Percentiles rank a stretch among this genome's conserved stretches.
phyloP scores from a whole-genome alignment of 2,888 invertebrate species.

The Muschampia plurimacula region DNA sequence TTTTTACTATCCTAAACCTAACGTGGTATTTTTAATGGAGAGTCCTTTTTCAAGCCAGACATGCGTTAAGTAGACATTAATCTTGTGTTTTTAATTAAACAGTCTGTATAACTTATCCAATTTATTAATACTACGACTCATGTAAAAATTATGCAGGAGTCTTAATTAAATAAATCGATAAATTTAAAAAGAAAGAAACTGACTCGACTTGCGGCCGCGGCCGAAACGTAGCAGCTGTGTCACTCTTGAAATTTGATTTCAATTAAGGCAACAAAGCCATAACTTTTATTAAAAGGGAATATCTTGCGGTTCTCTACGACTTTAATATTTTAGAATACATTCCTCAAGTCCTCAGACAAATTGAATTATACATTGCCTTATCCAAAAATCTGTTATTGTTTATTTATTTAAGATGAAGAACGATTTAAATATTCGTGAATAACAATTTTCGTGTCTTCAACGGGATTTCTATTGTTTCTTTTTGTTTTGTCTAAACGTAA shows the following conservation, averaged over 20 bases:
- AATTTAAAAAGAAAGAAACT: constrained; percentile 2
- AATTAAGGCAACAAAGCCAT: constrained; percentile 77
- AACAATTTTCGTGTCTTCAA: not conserved
- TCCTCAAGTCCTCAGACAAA: constrained; percentile 52
- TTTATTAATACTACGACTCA: too few relatives aligned
- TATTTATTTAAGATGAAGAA: not conserved
- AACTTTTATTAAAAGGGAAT: constrained; percentile 78
- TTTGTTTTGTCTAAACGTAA: not conserved
- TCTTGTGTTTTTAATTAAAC: too few relatives aligned
- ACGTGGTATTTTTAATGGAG: too few relatives aligned
- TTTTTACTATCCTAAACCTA: too few relatives aligned
- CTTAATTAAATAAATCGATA: not conserved
- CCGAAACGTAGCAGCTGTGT: constrained; percentile 71
- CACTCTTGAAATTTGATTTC: constrained; percentile 77
- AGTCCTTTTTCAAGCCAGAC: too few relatives aligned
- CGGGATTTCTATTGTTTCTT: not conserved
- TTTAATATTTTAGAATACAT: constrained; percentile 60
- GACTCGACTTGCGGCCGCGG: constrained; percentile 29
- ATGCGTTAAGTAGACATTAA: too few relatives aligned
- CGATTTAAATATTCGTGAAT: not conserved
- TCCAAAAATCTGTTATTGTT: constrained; percentile 2
- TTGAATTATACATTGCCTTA: constrained; percentile 47
- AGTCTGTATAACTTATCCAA: too few relatives aligned
- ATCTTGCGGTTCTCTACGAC: constrained; percentile 56
- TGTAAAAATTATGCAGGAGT: too few relatives aligned